phyloP scores from a whole-genome alignment of 1,140 invertebrate species.

The Drosophila kohkoa region DNA sequence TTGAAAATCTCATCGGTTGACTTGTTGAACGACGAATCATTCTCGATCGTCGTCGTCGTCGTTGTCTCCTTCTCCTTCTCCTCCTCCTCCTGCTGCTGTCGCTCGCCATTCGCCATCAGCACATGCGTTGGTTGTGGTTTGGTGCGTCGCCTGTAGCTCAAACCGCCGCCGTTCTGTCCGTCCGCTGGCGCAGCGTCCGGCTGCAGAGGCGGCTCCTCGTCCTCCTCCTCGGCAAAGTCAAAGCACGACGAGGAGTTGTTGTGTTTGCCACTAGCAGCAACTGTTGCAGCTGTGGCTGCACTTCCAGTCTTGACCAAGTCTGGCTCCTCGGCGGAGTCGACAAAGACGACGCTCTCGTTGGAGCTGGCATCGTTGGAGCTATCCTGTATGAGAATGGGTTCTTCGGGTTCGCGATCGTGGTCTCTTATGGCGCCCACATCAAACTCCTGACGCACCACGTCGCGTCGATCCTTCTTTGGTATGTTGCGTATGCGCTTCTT shows the following conservation, averaged over 20 bases:
- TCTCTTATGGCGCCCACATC: conserved; percentile 14
- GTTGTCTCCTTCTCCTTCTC: conserved; percentile 17
- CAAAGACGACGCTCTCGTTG: conserved; percentile 67
- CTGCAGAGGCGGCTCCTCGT: conserved; percentile 3
- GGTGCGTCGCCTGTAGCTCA: conserved; percentile 32
- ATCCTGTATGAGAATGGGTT: conserved; percentile 66
- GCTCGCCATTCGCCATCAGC: conserved; percentile 16
- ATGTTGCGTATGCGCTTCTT: conserved; percentile 75
- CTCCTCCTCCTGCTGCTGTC: conserved; percentile 23
- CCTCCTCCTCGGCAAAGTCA: conserved; percentile 67
- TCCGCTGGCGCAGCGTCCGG: neutral
- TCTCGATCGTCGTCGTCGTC: conserved; percentile 4
- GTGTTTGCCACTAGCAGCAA: neutral
- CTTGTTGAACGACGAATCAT: neutral
- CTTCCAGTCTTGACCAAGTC: conserved; percentile 10
- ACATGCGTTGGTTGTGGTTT: neutral
- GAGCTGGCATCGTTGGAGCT: conserved; percentile 62
- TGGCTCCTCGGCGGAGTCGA: conserved; percentile 49
- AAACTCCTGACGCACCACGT: conserved; percentile 66
- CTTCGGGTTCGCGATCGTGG: conserved; percentile 15
- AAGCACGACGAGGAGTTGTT: conserved; percentile 59
- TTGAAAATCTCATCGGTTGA: conserved; percentile 30
- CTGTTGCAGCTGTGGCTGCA: neutral
- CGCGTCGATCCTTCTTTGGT: conserved; percentile 82
- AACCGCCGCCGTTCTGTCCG: conserved; percentile 4